Evolutionary conservation across 2,888 invertebrate genomes (phyloP), one percentile per base, ranked within the genome.

Genomic region (Lathronympha strigana): DNA sequence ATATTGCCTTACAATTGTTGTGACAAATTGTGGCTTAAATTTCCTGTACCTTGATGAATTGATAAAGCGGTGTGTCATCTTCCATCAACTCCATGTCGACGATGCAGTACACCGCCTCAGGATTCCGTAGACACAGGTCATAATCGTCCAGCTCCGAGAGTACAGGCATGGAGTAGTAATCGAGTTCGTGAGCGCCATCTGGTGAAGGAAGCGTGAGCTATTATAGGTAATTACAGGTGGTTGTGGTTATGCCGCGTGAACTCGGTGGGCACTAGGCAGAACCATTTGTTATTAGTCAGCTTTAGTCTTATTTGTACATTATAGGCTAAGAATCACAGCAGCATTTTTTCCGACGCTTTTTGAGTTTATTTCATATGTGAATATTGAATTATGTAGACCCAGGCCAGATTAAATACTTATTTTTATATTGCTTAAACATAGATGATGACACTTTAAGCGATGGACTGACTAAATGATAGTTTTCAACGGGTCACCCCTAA

Each of bases 111-210:
- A 92, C 84, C 0, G 91, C 82, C 1, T 83, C 83, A 50, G 90
- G 84, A 40, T 83, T 80, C 69, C 76, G 82, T 50, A 92, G 67
- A 64, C 91, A 91, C 0, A 85, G 69, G 67, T 92, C 91, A 70
- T 83, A 92, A 73, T 92, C 91, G 36, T 92, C 91, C 77, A 92
- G 75, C 68, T 92, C 86, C 0, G 91, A 89, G 1, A 92, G 76
- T 64, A 78, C 78, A 11, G 91, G 91, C 91, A 92, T 92, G 1
- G 91, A 91, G 69, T 90, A 74, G 72, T 91, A 91, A 69, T 91
- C 90, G 43, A 88, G 70, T 60, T 74, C 68, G 21, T 73, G 69
- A 11, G 73, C 57, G 6, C 71, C 78, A 77, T 81, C 81, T 69
- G 66, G n/a, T 76, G 33, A 21, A 28, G 19, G 58, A 54, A 55